Conservation (phyloP, 2,888 invertebrate species). For the Crepidodera aurea region DNA sequence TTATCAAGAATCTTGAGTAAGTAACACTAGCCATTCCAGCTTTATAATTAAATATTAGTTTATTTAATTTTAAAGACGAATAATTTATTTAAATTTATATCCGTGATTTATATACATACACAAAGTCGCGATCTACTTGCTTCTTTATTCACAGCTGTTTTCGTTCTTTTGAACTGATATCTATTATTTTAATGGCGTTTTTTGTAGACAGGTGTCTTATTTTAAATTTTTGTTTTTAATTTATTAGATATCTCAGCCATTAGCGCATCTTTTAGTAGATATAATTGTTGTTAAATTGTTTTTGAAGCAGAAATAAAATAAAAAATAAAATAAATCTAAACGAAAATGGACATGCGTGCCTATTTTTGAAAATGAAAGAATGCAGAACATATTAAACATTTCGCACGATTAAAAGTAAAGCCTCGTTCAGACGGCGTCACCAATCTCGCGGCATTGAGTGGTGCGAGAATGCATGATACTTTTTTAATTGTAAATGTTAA, state of each 20-base stretch:
- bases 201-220: neutral
- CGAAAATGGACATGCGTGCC: too few species aligned
- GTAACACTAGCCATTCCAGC: neutral
- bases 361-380: too few species aligned
- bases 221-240: neutral
- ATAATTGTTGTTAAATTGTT: too few species aligned
- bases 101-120: neutral
- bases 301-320: too few species aligned
- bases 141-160: neutral
- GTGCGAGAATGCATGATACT: too few species aligned
- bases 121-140: neutral
- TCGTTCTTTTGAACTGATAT: neutral
- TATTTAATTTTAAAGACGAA: neutral
- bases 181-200: neutral
- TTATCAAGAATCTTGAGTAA: conserved; percentile 2
- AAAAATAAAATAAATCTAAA: too few species aligned
- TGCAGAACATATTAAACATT: too few species aligned
- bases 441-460: too few species aligned
- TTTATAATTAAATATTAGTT: neutral
- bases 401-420: too few species aligned
- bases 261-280: neutral
- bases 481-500: too few species aligned
- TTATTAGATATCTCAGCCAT: neutral
- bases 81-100: neutral
- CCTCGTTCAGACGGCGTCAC: too few species aligned